Conservation (phyloP, 2,888 invertebrate species). For the Lithophane socia region DNA sequence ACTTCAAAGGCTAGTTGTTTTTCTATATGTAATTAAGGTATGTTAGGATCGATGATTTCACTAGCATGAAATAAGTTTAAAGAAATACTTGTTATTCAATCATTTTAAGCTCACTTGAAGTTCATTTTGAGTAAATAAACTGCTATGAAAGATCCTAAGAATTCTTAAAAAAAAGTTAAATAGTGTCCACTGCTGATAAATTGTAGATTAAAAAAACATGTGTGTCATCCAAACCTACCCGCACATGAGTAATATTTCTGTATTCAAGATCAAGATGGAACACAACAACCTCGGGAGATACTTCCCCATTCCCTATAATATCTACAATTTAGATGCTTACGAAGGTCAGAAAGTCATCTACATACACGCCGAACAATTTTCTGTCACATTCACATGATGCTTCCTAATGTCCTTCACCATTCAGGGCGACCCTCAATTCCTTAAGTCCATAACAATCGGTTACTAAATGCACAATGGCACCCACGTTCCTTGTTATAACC, state of each 20-base stretch:
- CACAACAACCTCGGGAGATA: conserved; percentile 21
- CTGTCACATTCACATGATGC: conserved; percentile 61
- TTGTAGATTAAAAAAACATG: not conserved
- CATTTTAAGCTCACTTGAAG: not conserved
- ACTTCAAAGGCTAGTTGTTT: conserved; percentile 60
- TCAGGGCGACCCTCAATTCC: conserved; percentile 65
- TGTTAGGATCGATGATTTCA: conserved; percentile 17
- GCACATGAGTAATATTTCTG: not conserved
- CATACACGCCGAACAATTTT: conserved; percentile 52
- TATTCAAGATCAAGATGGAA: conserved; percentile 21
- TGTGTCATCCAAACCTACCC: no score
- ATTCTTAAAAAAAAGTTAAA: not conserved
- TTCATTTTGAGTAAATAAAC: not conserved
- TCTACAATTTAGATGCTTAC: conserved; percentile 42
- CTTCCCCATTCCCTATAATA: conserved; percentile 37
- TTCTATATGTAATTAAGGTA: conserved; percentile 47
- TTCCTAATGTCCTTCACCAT: conserved; percentile 62
- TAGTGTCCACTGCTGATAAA: not conserved
- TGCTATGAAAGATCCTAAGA: not conserved
- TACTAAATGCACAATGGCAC: conserved; percentile 75
- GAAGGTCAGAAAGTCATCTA: conserved; percentile 55
- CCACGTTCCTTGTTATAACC: conserved; percentile 77
- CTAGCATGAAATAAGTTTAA: not conserved
- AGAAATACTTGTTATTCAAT: not conserved
- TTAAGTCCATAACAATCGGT: conserved; percentile 73